phyloP scores from a whole-genome alignment of 2,888 invertebrate genomes.

The Lycaena phlaeas region DNA sequence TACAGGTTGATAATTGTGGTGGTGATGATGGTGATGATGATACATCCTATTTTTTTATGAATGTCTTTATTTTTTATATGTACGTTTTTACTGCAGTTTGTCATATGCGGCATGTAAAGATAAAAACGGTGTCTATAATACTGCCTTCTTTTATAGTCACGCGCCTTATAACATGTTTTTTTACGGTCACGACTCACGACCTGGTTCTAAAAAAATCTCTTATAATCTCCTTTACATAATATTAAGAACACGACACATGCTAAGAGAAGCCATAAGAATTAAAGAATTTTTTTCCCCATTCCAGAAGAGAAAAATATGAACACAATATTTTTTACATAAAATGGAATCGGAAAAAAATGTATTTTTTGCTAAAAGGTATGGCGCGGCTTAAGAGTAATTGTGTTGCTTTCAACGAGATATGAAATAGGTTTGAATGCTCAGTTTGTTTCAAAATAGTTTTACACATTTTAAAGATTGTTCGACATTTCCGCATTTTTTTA shows the following conservation, averaged over 20 bases:
- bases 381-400: constrained; percentile 9
- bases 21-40: too few relatives aligned
- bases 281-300: not conserved
- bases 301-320: not conserved
- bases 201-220: not conserved
- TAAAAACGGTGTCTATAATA: too few relatives aligned
- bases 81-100: not conserved
- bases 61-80: too few relatives aligned
- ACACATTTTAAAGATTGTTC: constrained; percentile 4
- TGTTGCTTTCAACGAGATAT: constrained; percentile 11
- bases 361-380: constrained; percentile 8
- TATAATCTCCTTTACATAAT: constrained; percentile 3
- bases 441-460: constrained; percentile 10
- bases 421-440: constrained; percentile 10
- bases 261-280: constrained; percentile 2
- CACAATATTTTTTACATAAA: not conserved
- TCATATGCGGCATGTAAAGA: too few relatives aligned
- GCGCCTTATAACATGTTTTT: too few relatives aligned
- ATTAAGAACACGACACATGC: constrained; percentile 1
- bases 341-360: not conserved
- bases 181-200: too few relatives aligned
- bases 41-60: too few relatives aligned
- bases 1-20: too few relatives aligned
- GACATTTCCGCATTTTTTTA: not conserved
- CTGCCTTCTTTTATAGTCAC: too few relatives aligned